phyloP scores from a whole-genome alignment of 2,797 vertebrate species.

The Tympanoctomys barrerae region DNA sequence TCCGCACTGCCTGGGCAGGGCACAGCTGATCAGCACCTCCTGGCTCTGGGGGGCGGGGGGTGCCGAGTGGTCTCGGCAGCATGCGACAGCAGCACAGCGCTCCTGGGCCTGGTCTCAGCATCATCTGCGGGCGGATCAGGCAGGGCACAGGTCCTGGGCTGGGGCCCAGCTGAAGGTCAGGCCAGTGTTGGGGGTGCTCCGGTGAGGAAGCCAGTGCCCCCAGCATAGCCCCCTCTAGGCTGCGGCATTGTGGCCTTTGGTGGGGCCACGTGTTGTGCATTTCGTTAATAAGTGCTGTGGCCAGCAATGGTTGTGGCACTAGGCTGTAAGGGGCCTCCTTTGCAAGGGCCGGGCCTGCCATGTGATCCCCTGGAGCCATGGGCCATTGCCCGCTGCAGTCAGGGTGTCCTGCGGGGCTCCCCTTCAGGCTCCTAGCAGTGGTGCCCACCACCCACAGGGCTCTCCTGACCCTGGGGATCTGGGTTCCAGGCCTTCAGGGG shows the following conservation, averaged over 20 bases:
- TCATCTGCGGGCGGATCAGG: background rate
- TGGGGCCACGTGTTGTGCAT: accelerated
- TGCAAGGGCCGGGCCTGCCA: accelerated
- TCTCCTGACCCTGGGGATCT: background rate
- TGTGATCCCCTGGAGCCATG: accelerated
- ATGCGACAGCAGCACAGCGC: accelerated
- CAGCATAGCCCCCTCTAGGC: accelerated
- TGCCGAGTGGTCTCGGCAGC: too few species aligned
- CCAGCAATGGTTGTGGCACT: accelerated
- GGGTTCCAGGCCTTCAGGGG: background rate
- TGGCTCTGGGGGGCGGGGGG: background rate
- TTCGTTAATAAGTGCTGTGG: accelerated
- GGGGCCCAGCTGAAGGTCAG: background rate
- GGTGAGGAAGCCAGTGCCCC: background rate
- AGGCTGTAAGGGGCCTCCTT: background rate
- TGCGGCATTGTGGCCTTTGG: accelerated
- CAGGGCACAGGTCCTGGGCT: background rate
- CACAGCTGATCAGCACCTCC: background rate
- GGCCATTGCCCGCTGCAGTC: background rate
- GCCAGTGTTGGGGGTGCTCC: too few species aligned
- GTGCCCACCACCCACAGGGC: background rate
- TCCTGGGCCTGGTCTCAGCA: background rate
- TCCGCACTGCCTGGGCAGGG: background rate
- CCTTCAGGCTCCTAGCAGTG: accelerated
- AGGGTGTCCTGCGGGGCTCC: background rate